Conservation (phyloP, 1,140 invertebrate species). For the Papilio polytes region DNA sequence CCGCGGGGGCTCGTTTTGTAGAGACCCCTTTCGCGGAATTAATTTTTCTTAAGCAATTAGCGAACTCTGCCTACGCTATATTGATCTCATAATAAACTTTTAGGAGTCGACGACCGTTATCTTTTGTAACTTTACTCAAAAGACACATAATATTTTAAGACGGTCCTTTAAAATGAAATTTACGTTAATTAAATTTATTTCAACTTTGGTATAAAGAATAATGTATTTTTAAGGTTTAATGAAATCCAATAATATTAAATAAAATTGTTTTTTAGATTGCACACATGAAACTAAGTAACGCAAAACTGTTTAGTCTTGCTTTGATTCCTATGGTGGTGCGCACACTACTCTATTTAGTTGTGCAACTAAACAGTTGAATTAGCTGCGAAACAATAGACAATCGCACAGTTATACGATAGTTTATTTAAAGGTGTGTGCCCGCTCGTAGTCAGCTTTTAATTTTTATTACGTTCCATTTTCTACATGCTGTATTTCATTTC, state of each 20-base stretch:
- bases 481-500: too few species aligned
- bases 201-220: background rate
- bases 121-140: conserved; percentile 40
- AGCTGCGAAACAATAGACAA: too few species aligned
- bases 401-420: too few species aligned
- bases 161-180: background rate
- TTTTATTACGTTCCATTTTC: too few species aligned
- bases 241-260: background rate
- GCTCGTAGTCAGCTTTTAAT: too few species aligned
- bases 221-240: background rate
- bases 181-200: conserved; percentile 6
- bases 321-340: too few species aligned
- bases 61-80: conserved; percentile 66
- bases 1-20: conserved; percentile 68
- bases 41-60: conserved; percentile 82
- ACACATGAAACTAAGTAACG: too few species aligned
- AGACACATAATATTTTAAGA: conserved; percentile 26
- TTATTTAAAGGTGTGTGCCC: too few species aligned
- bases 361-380: too few species aligned
- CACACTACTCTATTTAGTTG: too few species aligned
- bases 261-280: too few species aligned
- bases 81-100: conserved; percentile 60
- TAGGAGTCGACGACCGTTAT: conserved; percentile 44
- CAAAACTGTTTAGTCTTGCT: too few species aligned
- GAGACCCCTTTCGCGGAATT: conserved; percentile 76